Base-by-base conservation (phyloP, 2,113 vertebrate genomes). In the Clupea harengus region DNA sequence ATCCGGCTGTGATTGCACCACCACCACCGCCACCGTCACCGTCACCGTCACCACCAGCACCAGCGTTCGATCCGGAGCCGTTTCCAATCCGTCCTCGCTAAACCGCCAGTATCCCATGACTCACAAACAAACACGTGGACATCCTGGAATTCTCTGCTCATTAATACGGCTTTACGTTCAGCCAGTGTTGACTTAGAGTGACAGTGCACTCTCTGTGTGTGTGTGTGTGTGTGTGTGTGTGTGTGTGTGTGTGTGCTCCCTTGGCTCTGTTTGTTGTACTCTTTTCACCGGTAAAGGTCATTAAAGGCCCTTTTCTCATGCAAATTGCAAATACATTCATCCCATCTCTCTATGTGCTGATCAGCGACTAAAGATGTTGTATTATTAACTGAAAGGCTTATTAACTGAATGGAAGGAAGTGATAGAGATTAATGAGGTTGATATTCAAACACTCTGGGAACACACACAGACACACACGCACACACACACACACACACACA, bases 221-320 rank as follows among this genome's bases (percentile, higher is more conserved):
- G 9, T 22, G 17, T 75, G 89, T 60, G 28, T 90, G 44, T 85
- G 84, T 89, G 91, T 88, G 84, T 87, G 89, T 91, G 87, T 90
- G 50, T 86, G 47, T 86, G 28, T 86, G 82, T 89, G 39, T 90
- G 0, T 84, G 90, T 92, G 85, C 11, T 9, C 25, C 10, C 64
- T 72, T 28, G 7, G 64, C 64, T 32, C 4, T 83, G 32, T 86
- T 47, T 85, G 83, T 85, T 72, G 64, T 72, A 32, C 25, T 28
- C 64, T 72, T 72, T 32, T 72, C 64, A 32, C 13, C 25, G 8
- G 64, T 72, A 72, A 72, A 72, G 64, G 64, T 64, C 20, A 22
- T 64, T 64, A 64, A 64, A 9, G 60, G 64, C 25, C 25, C 64
- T 28, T 10, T 72, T 72, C 25, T 72, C 9, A 72, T 72, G 64